These are phyloP conservation scores for Drosophila kikkawai DNA, from an alignment of 1,140 invertebrate genomes.

Conservation along the genomic window DNA sequence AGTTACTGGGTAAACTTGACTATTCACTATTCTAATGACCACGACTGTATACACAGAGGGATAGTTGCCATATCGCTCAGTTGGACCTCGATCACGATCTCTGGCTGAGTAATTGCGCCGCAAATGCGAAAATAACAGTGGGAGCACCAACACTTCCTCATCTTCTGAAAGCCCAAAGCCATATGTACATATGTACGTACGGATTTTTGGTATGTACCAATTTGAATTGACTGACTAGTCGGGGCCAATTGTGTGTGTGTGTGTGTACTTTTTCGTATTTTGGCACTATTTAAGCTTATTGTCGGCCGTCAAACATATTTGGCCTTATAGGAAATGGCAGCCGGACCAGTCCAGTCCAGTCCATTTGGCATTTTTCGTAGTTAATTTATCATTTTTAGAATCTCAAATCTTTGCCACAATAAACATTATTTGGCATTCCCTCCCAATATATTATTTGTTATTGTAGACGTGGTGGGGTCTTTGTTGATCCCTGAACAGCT, in stretches of 20 bases:
- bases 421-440: slow-evolving; percentile 11
- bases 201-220: not conserved
- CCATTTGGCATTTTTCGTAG: slow-evolving; percentile 15
- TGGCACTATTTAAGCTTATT: not conserved
- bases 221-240: slow-evolving; percentile 4
- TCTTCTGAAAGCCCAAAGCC: not conserved
- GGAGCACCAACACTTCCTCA: slow-evolving; percentile 7
- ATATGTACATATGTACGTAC: slow-evolving; percentile 14
- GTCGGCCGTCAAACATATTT: slow-evolving; percentile 14
- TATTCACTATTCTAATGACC: not conserved
- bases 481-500: slow-evolving; percentile 4
- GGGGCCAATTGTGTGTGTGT: slow-evolving; percentile 1
- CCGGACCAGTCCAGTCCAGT: not conserved
- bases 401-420: slow-evolving; percentile 7
- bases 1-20: too few relatives aligned
- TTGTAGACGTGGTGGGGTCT: not conserved
- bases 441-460: not conserved
- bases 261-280: slow-evolving; percentile 11
- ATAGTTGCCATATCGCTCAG: not conserved
- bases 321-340: slow-evolving; percentile 6
- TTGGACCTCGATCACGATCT: slow-evolving; percentile 15
- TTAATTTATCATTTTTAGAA: slow-evolving; percentile 16
- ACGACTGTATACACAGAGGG: slow-evolving; percentile 1
- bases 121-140: slow-evolving; percentile 37
- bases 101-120: slow-evolving; percentile 44